phyloP scores from a whole-genome alignment of 2,797 vertebrate species.

The Benthosema pterotum region DNA sequence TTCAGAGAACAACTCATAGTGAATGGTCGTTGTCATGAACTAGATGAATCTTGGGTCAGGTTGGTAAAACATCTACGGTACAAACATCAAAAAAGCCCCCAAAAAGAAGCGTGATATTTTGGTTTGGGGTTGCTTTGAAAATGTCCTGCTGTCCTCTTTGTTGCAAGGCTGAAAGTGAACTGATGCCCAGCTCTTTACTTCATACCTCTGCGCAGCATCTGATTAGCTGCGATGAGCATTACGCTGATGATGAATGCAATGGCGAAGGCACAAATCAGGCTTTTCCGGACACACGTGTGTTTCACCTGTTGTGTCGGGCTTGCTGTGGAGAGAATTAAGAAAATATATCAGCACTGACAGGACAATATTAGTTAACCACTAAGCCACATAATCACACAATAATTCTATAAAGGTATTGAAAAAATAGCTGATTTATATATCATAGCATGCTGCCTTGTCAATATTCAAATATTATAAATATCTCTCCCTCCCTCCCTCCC shows the following conservation, averaged over 20 bases:
- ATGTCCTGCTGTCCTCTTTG: conserved; percentile 14
- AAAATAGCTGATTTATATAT: conserved; percentile 1
- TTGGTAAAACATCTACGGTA: conserved; percentile 17
- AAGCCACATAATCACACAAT: too few species aligned
- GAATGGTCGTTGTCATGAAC: conserved; percentile 16
- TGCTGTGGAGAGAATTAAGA: conserved; percentile 76
- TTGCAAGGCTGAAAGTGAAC: conserved; percentile 14
- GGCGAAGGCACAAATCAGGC: conserved; percentile 98
- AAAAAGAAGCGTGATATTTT: conserved; percentile 39
- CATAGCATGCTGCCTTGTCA: too few species aligned
- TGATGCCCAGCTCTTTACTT: conserved; percentile 75
- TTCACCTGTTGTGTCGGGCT: conserved; percentile 98
- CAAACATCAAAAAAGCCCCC: conserved; percentile 25
- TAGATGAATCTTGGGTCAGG: conserved; percentile 1
- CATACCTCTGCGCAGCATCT: conserved; percentile 97
- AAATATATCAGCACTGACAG: conserved; percentile 14
- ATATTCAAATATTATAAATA: too few species aligned
- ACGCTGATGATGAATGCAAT: conserved; percentile 98
- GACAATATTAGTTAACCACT: too few species aligned
- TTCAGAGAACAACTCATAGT: conserved; percentile 34
- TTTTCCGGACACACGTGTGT: conserved; percentile 97
- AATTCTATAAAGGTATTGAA: neutral
- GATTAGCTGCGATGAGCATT: conserved; percentile 97
- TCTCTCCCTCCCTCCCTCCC: too few species aligned
- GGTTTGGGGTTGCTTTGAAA: conserved; percentile 36